These are phyloP conservation scores for Mus spicilegus DNA, from an alignment of 2,113 vertebrate genomes.

Conservation along the genomic window DNA sequence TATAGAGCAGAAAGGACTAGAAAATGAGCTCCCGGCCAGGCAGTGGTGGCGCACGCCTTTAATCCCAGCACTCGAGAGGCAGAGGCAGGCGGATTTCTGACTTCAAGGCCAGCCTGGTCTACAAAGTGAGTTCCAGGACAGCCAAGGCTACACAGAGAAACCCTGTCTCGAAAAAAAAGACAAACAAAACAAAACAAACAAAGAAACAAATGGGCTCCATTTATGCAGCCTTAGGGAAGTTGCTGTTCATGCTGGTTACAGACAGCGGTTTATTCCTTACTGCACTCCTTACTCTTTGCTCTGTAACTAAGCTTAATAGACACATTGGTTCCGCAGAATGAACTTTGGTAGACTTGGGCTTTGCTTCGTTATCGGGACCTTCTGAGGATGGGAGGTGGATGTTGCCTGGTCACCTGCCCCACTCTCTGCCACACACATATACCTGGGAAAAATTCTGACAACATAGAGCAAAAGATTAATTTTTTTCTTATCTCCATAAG, in stretches of 20 bases:
- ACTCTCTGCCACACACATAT: background rate
- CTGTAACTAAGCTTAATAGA: background rate
- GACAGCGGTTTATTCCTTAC: background rate
- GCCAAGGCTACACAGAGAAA: too few relatives aligned
- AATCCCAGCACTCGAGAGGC: too few relatives aligned
- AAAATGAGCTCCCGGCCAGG: too few relatives aligned
- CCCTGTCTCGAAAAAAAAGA: too few relatives aligned
- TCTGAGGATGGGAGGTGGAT: background rate
- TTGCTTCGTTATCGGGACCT: background rate
- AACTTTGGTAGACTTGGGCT: background rate
- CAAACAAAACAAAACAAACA: too few relatives aligned
- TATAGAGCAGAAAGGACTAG: background rate
- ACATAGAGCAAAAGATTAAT: background rate
- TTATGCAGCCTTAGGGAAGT: background rate
- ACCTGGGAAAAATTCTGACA: background rate
- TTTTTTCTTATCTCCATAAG: background rate
- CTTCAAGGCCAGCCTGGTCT: too few relatives aligned
- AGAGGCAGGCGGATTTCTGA: too few relatives aligned
- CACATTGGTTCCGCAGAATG: background rate
- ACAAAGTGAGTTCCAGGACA: too few relatives aligned
- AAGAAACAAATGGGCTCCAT: background rate
- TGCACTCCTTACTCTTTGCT: background rate
- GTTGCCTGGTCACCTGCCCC: background rate
- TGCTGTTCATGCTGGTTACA: background rate
- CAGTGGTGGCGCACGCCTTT: too few relatives aligned